phyloP scores from a whole-genome alignment of 2,888 invertebrate genomes.

The Fissipunctia ypsillon region DNA sequence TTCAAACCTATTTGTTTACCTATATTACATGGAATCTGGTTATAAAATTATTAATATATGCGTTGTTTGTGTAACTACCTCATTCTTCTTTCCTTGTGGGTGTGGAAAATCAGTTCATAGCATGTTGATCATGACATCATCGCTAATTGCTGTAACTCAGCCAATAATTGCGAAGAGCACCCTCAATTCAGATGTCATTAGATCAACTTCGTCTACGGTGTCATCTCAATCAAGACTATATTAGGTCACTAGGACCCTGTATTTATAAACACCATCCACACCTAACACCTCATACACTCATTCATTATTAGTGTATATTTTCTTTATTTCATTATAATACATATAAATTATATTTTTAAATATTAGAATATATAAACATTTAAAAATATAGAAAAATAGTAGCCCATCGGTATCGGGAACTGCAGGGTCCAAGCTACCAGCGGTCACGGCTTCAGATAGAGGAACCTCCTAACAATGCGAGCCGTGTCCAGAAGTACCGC shows the following conservation, averaged over 20 bases:
- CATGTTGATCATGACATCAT: constrained; percentile 75
- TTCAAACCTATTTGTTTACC: constrained; percentile 46
- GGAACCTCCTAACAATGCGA: too few species aligned
- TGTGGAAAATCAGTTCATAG: constrained; percentile 57
- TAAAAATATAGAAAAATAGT: too few species aligned
- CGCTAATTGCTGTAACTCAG: constrained; percentile 75
- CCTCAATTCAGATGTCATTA: constrained; percentile 70
- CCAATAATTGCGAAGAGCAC: constrained; percentile 64
- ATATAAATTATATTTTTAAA: too few species aligned
- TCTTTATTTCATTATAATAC: too few species aligned
- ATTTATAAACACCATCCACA: constrained; percentile 10
- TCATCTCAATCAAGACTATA: constrained; percentile 49
- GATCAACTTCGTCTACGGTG: constrained; percentile 62
- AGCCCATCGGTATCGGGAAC: too few species aligned
- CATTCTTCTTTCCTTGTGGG: constrained; percentile 52
- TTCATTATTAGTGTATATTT: background rate
- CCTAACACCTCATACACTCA: background rate
- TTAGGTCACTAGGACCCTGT: constrained; percentile 21
- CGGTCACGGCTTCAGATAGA: too few species aligned
- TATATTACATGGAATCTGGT: constrained; percentile 30
- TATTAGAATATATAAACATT: too few species aligned
- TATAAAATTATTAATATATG: constrained; percentile 45
- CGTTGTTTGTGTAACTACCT: constrained; percentile 44
- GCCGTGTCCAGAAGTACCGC: too few species aligned
- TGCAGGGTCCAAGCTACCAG: too few species aligned